Conservation (phyloP, 1,140 invertebrate genomes). For the Solen grandis region DNA sequence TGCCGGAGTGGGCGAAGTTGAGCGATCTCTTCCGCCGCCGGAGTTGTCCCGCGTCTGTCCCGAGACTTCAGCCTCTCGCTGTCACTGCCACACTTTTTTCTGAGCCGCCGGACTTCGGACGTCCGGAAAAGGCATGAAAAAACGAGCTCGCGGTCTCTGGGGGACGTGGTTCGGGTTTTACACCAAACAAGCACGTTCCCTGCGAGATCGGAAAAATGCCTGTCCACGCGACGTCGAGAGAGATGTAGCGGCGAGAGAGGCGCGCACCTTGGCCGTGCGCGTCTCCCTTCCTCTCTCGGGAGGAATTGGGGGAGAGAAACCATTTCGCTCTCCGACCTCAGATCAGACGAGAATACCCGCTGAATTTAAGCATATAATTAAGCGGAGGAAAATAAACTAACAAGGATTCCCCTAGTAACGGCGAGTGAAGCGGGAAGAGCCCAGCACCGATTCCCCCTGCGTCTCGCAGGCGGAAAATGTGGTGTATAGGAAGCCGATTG, state of each 20-base stretch:
- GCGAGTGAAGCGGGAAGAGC: constrained; percentile 91
- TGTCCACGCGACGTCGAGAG: not conserved
- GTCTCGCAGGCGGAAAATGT: constrained; percentile 43
- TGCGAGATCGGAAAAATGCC: not conserved
- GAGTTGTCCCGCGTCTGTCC: too few species aligned
- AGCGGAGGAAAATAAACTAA: constrained; percentile 96
- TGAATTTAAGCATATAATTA: constrained; percentile 94
- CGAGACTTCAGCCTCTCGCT: not conserved
- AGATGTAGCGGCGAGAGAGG: not conserved
- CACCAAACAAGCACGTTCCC: not conserved
- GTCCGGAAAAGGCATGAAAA: constrained; percentile 10
- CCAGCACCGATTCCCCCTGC: constrained; percentile 87
- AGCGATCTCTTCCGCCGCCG: too few species aligned
- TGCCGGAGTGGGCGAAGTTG: too few species aligned
- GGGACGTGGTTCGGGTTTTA: not conserved
- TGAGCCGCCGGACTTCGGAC: constrained; percentile 67
- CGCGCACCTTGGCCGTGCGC: not conserved
- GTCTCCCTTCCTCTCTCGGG: not conserved
- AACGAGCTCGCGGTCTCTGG: not conserved
- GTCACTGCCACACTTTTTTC: not conserved
- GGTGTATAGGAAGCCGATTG: constrained; percentile 45
- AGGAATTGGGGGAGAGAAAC: not conserved
- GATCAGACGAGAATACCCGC: constrained; percentile 88
- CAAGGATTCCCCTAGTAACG: constrained; percentile 84
- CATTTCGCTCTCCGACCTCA: constrained; percentile 82